These are phyloP conservation scores for Coleophora deauratella DNA, from an alignment of 2,888 invertebrate species.

Conservation along the genomic window DNA sequence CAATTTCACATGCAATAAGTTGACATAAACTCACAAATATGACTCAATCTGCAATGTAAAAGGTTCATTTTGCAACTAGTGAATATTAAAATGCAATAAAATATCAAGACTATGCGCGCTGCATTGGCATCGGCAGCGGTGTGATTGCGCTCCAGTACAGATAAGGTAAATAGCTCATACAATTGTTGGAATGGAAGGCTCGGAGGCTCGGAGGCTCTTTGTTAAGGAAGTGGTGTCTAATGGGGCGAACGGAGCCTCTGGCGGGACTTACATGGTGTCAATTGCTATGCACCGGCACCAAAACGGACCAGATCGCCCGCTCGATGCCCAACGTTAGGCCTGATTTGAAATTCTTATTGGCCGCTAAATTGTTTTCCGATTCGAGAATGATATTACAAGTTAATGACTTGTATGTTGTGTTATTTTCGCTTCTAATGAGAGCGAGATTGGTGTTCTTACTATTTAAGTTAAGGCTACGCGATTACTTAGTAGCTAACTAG, in stretches of 20 bases:
- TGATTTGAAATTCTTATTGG: constrained; percentile 45
- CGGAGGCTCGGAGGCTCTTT: constrained; percentile 48
- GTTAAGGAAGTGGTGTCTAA: constrained; percentile 67
- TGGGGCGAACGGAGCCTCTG: constrained; percentile 54
- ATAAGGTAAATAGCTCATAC: constrained; percentile 75
- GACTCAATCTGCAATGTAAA: too few species aligned
- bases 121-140: constrained; percentile 39
- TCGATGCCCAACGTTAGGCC: constrained; percentile 30
- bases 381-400: constrained; percentile 3
- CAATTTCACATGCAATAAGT: not conserved
- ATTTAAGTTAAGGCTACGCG: too few species aligned
- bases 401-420: not conserved
- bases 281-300: constrained; percentile 35
- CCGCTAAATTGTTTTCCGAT: constrained; percentile 32
- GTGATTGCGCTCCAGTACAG: constrained; percentile 62
- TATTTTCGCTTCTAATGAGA: not conserved
- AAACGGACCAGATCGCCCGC: constrained; percentile 27
- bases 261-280: constrained; percentile 67
- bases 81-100: constrained; percentile 12
- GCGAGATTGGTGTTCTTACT: too few species aligned
- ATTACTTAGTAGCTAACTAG: too few species aligned
- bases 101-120: constrained; percentile 31
- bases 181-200: constrained; percentile 66
- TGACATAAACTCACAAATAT: not conserved
- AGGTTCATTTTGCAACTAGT: too few species aligned